These are phyloP conservation scores for Adela reaumurella DNA, from an alignment of 2,888 invertebrate genomes.

Conservation along the genomic window DNA sequence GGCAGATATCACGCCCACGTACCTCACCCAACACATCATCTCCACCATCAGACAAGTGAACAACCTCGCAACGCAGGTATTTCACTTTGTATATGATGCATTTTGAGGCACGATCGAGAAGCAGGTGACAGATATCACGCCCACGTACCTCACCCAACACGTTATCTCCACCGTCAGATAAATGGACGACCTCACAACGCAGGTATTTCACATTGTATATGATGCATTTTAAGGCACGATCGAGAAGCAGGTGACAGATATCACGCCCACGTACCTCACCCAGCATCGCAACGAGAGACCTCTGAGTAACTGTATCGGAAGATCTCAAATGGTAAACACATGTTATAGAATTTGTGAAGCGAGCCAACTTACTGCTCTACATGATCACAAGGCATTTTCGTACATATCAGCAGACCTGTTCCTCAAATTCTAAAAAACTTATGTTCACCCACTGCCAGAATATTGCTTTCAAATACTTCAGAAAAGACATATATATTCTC, in stretches of 20 bases:
- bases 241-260: slow-evolving; percentile 83
- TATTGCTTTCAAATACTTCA: no score
- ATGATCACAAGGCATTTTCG: no score
- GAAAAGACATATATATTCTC: no score
- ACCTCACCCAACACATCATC: slow-evolving; percentile 83
- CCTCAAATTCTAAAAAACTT: no score
- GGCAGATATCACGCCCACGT: slow-evolving; percentile 92
- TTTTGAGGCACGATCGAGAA: slow-evolving; percentile 87
- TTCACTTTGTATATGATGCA: slow-evolving; percentile 53
- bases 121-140: slow-evolving; percentile 89
- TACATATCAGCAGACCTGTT: no score
- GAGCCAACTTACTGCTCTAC: no score
- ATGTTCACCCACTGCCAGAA: no score
- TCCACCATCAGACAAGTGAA: slow-evolving; percentile 89
- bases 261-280: slow-evolving; percentile 92
- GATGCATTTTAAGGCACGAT: slow-evolving; percentile 88
- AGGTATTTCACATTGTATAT: slow-evolving; percentile 54
- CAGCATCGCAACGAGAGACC: no score
- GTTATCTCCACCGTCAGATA: slow-evolving; percentile 86
- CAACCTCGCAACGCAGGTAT: slow-evolving; percentile 82
- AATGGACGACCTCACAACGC: slow-evolving; percentile 86
- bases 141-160: slow-evolving; percentile 85
- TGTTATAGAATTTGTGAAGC: no score
- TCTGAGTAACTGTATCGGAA: no score
- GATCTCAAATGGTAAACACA: no score